phyloP scores from a whole-genome alignment of 2,888 invertebrate species.

The Tribolium freemani region DNA sequence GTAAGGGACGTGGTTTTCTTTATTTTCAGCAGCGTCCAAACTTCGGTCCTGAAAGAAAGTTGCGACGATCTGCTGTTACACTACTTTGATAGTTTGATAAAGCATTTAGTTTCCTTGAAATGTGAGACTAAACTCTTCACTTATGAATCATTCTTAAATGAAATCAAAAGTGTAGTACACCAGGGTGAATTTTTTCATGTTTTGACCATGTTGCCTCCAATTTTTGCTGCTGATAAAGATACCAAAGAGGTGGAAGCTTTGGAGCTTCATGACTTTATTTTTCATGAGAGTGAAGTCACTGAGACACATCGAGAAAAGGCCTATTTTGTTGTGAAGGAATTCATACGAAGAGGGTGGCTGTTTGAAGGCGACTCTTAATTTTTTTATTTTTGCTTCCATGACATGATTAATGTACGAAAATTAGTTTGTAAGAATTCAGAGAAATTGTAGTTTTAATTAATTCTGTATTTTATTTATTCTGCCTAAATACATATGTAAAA shows the following conservation, averaged over 20 bases:
- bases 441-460: too few species aligned
- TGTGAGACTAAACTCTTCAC: not conserved
- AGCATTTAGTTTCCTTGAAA: constrained; percentile 3
- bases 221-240: constrained; percentile 15
- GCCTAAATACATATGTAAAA: not conserved
- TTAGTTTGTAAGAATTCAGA: too few species aligned
- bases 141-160: constrained; percentile 2
- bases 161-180: constrained; percentile 2
- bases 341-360: constrained; percentile 5
- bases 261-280: not conserved
- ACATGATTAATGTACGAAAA: too few species aligned
- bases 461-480: not conserved
- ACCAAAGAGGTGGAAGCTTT: constrained; percentile 6
- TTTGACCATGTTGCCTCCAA: constrained; percentile 12
- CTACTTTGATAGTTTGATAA: not conserved
- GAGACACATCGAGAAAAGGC: constrained; percentile 2
- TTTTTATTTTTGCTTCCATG: not conserved
- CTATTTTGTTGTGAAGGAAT: constrained; percentile 8
- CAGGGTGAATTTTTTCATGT: constrained; percentile 13
- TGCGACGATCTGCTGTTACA: constrained; percentile 13
- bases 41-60: not conserved
- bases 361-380: not conserved
- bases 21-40: constrained; percentile 6
- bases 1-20: constrained; percentile 23
- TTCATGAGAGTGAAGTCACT: not conserved